Conservation (phyloP, 2,113 vertebrate species). For the Vombatus ursinus region DNA sequence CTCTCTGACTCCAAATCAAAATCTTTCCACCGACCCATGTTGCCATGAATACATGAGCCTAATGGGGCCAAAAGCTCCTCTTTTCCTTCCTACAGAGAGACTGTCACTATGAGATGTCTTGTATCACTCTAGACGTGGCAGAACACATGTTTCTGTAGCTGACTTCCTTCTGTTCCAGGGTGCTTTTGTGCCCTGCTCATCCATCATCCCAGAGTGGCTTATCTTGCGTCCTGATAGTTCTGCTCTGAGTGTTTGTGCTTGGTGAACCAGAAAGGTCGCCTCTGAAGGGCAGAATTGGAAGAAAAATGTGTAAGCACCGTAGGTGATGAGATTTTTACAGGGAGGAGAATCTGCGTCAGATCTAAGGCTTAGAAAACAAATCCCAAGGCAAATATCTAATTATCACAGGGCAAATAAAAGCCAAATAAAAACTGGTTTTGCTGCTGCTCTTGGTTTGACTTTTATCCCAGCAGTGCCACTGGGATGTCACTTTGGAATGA, state of each 20-base stretch:
- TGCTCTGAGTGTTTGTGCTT: neutral
- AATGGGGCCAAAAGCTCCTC: neutral
- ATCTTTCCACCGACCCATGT: neutral
- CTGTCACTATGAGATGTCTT: neutral
- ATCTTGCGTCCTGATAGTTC: neutral
- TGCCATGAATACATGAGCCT: neutral
- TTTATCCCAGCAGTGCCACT: neutral
- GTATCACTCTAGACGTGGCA: neutral
- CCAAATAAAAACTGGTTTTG: slow-evolving; percentile 9
- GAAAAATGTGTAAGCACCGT: neutral
- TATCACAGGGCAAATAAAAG: slow-evolving; percentile 25
- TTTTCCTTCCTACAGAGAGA: neutral
- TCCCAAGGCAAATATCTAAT: neutral
- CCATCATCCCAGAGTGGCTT: neutral
- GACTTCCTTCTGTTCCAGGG: neutral
- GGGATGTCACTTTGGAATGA: neutral
- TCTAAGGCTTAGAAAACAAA: slow-evolving; percentile 48
- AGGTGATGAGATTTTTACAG: neutral
- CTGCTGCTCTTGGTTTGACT: neutral
- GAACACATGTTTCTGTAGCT: neutral
- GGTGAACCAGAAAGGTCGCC: neutral
- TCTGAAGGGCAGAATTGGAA: neutral
- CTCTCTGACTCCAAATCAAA: neutral
- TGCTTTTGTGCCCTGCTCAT: neutral
- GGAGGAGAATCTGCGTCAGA: slow-evolving; percentile 3